Evolutionary conservation across 2,113 vertebrate species (phyloP).

Genomic region (Rattus norvegicus): DNA sequence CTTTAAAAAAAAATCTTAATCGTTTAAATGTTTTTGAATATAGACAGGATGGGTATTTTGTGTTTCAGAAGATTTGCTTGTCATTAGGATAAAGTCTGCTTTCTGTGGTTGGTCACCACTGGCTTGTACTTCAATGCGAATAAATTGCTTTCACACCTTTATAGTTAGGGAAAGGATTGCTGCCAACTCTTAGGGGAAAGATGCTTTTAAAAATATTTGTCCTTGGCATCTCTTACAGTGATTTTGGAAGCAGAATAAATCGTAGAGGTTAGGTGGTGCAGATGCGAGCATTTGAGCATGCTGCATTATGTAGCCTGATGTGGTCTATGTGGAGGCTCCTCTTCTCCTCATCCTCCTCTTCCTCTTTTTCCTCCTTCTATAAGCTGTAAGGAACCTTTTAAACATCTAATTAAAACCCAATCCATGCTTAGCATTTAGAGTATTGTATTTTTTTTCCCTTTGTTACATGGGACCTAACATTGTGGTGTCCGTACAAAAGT

Average conservation of each 20-base stretch:
- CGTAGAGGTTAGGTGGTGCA: background rate
- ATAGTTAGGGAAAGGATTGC: background rate
- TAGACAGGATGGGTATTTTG: background rate
- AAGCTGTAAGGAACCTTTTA: background rate
- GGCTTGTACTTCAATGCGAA: background rate
- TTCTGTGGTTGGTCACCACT: background rate
- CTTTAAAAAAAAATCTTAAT: background rate
- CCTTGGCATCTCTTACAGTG: constrained; percentile 15
- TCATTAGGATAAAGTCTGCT: background rate
- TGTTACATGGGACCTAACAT: constrained; percentile 1
- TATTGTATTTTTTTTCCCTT: background rate
- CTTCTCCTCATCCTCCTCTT: too few relatives aligned
- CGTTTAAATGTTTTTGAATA: constrained; percentile 24
- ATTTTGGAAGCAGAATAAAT: background rate
- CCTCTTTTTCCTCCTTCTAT: background rate
- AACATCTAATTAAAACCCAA: background rate
- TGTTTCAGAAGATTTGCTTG: constrained; percentile 11
- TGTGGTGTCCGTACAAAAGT: background rate
- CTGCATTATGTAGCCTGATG: background rate
- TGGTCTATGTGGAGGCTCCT: background rate
- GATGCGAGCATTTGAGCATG: background rate
- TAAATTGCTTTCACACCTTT: background rate
- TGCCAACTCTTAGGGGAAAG: background rate
- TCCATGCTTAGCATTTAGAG: background rate
- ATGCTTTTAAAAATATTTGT: constrained; percentile 49